Base-by-base conservation (phyloP, 2,113 vertebrate species). In the Oostethus manadensis region DNA sequence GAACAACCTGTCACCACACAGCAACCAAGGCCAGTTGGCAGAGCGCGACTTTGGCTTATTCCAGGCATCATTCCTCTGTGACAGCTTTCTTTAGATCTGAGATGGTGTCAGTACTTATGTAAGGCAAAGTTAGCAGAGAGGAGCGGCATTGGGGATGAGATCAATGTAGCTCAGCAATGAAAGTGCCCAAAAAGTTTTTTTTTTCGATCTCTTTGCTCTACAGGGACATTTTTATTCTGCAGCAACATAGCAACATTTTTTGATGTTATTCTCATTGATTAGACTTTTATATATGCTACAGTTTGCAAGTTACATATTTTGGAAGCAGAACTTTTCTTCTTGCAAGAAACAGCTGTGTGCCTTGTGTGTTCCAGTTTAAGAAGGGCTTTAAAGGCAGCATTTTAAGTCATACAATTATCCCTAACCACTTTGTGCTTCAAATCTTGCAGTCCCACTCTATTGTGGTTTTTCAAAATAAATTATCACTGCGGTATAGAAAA, bases 71-170 rank as follows among this genome's bases (percentile, higher is more conserved):
- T 78, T 74, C 72, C 63, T 70, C 43, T 18, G 68, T 75, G 76
- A 70, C 71, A 74, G 74, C 72, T 71, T 74, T 59, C 66, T 71
- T 84, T 82, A 72, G 75, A 76, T 77, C 69, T 80, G 69, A 48
- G 62, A 38, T 68, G 64, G 54, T 82, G 69, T 79, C 77, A 74
- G 58, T 71, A 49, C 48, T 65, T 64, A 62, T 75, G 35, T 65
- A 65, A 77, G 63, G 65, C 5, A 33, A 74, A 64, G 51, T 44
- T 4, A 22, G 57, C 55, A 58, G 51, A 59, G 70, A 60, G 43
- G 49, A 62, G 60, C 71, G 56, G 53, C 56, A 64, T 49, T 21
- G 57, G 56, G 38, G 53, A 66, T 58, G 69, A 66, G 74, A 84
- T 84, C 78, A 84, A 73, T 66, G 65, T 42, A 66, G 62, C 54